Evolutionary conservation across 2,113 vertebrate species (phyloP).

Genomic region (Ailurus styani): DNA sequence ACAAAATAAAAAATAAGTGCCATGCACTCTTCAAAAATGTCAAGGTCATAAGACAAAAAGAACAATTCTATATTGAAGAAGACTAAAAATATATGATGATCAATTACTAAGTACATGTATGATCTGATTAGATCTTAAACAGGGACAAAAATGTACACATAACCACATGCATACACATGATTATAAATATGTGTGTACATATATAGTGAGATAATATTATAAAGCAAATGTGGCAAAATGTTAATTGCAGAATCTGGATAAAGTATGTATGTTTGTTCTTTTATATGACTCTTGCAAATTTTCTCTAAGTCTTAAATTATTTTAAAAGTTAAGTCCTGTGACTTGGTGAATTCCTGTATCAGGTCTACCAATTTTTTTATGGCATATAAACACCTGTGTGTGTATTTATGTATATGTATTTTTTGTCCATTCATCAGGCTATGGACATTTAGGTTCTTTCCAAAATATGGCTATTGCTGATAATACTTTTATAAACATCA

Average conservation of each 20-base stretch:
- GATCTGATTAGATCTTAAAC: background rate
- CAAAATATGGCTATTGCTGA: background rate
- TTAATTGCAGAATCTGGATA: background rate
- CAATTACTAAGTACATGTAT: background rate
- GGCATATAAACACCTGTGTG: background rate
- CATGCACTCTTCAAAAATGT: background rate
- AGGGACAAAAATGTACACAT: background rate
- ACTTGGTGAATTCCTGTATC: background rate
- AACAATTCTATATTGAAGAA: background rate
- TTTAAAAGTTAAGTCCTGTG: background rate
- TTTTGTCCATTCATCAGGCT: background rate
- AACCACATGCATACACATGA: background rate
- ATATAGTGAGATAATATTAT: background rate
- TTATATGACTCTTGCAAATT: background rate
- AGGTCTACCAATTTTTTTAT: background rate
- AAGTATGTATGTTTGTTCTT: background rate
- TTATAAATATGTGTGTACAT: background rate
- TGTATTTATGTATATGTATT: background rate
- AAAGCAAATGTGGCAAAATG: background rate
- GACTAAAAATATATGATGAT: background rate
- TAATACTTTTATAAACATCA: background rate
- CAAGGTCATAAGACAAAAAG: background rate
- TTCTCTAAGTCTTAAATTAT: background rate
- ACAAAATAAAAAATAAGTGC: background rate
- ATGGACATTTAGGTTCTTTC: background rate